phyloP scores from a whole-genome alignment of 1,140 invertebrate genomes.

The Magallana angulata region DNA sequence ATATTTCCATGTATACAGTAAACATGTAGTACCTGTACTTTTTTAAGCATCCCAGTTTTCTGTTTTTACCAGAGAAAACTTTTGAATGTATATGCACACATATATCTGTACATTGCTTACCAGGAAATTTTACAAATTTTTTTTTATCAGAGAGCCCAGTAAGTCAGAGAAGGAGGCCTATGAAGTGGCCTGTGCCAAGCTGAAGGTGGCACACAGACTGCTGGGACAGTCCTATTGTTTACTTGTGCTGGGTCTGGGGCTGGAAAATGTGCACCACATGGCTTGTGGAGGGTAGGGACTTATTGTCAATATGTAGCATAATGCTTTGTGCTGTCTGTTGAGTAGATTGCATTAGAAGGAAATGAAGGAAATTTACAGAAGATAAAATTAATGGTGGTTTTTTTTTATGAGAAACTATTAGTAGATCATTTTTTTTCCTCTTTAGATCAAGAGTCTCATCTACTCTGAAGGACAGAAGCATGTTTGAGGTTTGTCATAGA shows the following conservation, averaged over 20 bases:
- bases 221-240: constrained; percentile 77
- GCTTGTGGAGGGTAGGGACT: constrained; percentile 75
- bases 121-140: not conserved
- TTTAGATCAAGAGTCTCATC: constrained; percentile 76
- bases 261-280: constrained; percentile 78
- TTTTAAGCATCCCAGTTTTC: too few relatives aligned
- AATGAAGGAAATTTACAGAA: too few relatives aligned
- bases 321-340: too few relatives aligned
- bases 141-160: constrained; percentile 75
- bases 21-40: too few relatives aligned
- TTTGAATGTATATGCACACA: too few relatives aligned
- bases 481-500: constrained; percentile 75
- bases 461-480: constrained; percentile 75
- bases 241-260: constrained; percentile 76
- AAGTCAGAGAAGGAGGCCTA: constrained; percentile 74
- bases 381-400: too few relatives aligned
- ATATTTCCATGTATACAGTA: too few relatives aligned
- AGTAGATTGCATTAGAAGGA: too few relatives aligned
- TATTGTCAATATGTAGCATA: not conserved
- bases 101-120: not conserved
- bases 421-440: not conserved
- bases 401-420: too few relatives aligned
- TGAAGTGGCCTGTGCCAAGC: constrained; percentile 71
- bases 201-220: constrained; percentile 72
- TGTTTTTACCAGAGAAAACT: too few relatives aligned